A percentile compares a stretch with the other conserved stretches of the same genome.
Evolutionary conservation across 2,797 vertebrate genomes (phyloP).

Genomic region (Zonotrichia albicollis): DNA sequence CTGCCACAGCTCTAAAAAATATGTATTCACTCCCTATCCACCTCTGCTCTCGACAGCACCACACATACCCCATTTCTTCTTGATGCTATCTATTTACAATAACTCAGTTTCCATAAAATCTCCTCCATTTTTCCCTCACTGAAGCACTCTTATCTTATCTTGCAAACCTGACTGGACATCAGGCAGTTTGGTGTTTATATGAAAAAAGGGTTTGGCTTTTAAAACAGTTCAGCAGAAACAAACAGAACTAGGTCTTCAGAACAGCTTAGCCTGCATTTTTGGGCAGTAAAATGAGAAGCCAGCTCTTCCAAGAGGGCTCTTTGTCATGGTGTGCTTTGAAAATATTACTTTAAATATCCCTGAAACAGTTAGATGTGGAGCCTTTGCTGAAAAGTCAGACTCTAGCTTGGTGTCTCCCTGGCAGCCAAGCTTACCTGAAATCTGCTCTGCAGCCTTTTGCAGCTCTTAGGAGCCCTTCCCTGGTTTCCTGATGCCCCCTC

Average conservation of each 20-base stretch:
- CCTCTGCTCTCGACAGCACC: not conserved
- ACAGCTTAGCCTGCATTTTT: constrained; percentile 1
- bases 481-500: not conserved
- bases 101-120: constrained; percentile 45
- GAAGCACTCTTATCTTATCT: constrained; percentile 56
- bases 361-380: not conserved
- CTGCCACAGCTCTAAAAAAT: not conserved
- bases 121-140: constrained; percentile 2
- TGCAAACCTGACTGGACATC: constrained; percentile 37
- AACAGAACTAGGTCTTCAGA: not conserved
- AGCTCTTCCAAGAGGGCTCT: not conserved
- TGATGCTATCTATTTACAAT: constrained; percentile 6
- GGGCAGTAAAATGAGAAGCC: not conserved
- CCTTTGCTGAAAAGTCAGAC: not conserved
- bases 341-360: not conserved
- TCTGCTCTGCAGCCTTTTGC: not conserved
- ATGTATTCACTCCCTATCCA: not conserved
- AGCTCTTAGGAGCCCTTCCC: not conserved
- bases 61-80: not conserved
- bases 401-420: not conserved
- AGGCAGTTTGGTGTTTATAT: constrained; percentile 52
- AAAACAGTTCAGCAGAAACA: constrained; percentile 24
- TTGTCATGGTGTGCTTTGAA: not conserved
- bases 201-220: constrained; percentile 48
- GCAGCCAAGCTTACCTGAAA: not conserved